Conservation (phyloP, 2,797 vertebrate genomes). For the Sebastes trivittatus region DNA sequence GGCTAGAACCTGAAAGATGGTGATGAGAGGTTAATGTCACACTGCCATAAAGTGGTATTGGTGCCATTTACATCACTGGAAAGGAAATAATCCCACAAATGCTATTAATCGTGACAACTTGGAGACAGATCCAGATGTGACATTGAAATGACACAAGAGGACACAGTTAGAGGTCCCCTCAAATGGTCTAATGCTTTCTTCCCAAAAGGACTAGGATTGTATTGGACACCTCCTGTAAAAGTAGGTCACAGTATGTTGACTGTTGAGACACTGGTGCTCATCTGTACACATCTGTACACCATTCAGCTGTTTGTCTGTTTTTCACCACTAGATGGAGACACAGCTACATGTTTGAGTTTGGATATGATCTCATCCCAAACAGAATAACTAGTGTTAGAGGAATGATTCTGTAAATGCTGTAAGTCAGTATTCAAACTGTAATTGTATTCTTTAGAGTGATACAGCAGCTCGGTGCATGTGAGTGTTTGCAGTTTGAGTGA, state of each 20-base stretch:
- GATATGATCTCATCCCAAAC: slow-evolving; percentile 24
- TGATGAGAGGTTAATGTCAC: too few species aligned
- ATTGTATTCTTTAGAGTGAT: not conserved
- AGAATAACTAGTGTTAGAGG: not conserved
- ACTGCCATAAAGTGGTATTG: too few species aligned
- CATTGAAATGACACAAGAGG: not conserved
- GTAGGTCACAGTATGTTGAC: not conserved
- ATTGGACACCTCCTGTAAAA: not conserved
- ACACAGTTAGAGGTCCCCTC: not conserved
- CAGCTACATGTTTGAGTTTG: slow-evolving; percentile 14
- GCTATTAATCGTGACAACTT: not conserved
- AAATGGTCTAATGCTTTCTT: not conserved
- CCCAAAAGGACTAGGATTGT: not conserved
- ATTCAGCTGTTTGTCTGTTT: not conserved
- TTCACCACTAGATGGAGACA: slow-evolving; percentile 74
- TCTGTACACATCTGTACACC: not conserved
- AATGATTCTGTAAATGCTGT: not conserved
- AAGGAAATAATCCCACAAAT: not conserved
- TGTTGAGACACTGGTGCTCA: not conserved
- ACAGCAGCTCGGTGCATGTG: not conserved
- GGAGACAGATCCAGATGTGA: not conserved
- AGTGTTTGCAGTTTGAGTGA: not conserved
- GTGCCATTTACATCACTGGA: not conserved
- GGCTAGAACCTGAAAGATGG: too few species aligned
- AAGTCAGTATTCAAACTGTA: not conserved